Base-by-base conservation (phyloP, 1,140 invertebrate genomes). In the Meloidogyne hapla region DNA sequence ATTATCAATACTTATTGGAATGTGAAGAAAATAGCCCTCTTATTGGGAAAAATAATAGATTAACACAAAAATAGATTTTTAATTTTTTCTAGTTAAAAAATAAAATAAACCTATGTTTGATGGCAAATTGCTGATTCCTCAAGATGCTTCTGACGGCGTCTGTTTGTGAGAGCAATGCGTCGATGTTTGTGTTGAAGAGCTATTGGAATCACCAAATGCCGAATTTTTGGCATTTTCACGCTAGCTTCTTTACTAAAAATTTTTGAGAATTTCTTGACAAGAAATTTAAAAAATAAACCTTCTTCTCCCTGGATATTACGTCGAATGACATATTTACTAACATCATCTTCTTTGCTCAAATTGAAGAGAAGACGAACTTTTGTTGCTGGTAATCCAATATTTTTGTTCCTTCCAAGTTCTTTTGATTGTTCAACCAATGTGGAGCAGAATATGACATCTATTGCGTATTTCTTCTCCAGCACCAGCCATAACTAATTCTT, bases 361-460 rank as follows among this genome's bases (percentile, higher is more conserved):
- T 99, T 99, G 89, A 98, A 99, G 42, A 99, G 90, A 88, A 97
- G 97, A 69, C 96, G 92, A 89, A 99, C 99, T 88, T 95, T 95
- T 83, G 93, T 95, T 0, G 97, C 96, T n/a, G n/a, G n/a, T n/a
- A n/a, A n/a, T n/a, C n/a, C n/a, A n/a, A n/a, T n/a, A n/a, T n/a
- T n/a, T n/a, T n/a, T n/a, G n/a, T n/a, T n/a, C n/a, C n/a, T n/a
- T n/a, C n/a, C n/a, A n/a, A n/a, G n/a, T n/a, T n/a, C n/a, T n/a
- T n/a, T n/a, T n/a, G n/a, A n/a, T n/a, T n/a, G n/a, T n/a, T n/a
- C n/a, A n/a, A n/a, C n/a, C n/a, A n/a, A n/a, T n/a, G n/a, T n/a
- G n/a, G n/a, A n/a, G n/a, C n/a, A n/a, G n/a, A n/a, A n/a, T n/a
- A n/a, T n/a, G n/a, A n/a, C n/a, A n/a, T n/a, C n/a, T n/a, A n/a